Evolutionary conservation across 2,113 vertebrate species (phyloP).

Genomic region (Alectura lathami): DNA sequence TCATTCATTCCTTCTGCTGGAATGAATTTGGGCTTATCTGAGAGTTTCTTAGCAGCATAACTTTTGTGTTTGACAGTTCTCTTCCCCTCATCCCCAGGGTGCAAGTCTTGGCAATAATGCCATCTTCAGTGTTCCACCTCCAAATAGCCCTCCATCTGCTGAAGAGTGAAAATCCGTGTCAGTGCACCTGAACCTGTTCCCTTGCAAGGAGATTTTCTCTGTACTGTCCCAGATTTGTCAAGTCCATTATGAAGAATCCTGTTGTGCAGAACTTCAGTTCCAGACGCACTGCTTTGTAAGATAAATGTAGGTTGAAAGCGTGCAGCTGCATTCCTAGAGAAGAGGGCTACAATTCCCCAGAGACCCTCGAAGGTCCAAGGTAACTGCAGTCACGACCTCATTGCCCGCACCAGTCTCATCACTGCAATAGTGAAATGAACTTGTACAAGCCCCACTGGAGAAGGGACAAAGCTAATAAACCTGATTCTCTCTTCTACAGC

Average conservation of each 20-base stretch:
- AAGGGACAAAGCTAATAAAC: neutral
- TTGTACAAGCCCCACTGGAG: constrained; percentile 16
- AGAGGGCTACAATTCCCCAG: constrained; percentile 39
- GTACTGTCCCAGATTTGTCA: constrained; percentile 69
- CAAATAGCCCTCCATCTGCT: constrained; percentile 65
- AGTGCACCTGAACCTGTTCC: constrained; percentile 49
- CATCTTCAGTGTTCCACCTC: constrained; percentile 26
- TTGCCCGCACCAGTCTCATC: neutral
- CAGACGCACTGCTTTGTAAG: constrained; percentile 31
- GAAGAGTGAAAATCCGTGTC: constrained; percentile 41
- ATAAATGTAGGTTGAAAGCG: constrained; percentile 43
- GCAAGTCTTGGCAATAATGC: neutral
- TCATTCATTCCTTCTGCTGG: neutral
- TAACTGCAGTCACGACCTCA: constrained; percentile 40
- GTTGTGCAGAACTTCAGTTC: constrained; percentile 29
- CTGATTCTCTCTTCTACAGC: neutral
- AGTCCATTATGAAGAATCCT: constrained; percentile 63
- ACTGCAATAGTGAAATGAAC: neutral
- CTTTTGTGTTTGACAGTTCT: neutral
- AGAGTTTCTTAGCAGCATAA: neutral
- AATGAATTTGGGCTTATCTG: neutral
- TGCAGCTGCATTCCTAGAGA: constrained; percentile 60
- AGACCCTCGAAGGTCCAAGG: constrained; percentile 51
- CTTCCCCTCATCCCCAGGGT: neutral
- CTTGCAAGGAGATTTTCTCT: constrained; percentile 54